These are phyloP conservation scores for Setophaga petechia DNA, from an alignment of 2,113 vertebrate species.

Conservation along the genomic window DNA sequence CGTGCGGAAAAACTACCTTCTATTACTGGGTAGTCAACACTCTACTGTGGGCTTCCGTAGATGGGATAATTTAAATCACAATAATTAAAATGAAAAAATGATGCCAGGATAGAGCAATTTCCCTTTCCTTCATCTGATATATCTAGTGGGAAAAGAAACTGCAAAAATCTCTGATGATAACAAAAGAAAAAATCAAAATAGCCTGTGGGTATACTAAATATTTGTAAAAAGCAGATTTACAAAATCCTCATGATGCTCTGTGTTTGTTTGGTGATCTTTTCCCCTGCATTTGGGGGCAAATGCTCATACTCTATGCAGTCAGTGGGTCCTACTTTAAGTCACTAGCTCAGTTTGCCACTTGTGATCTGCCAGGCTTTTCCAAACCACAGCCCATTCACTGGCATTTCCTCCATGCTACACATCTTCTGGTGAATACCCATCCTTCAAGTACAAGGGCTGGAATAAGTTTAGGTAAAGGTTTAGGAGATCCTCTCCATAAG, in stretches of 20 bases:
- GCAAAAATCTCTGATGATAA: neutral
- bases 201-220: accelerated
- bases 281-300: neutral
- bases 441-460: neutral
- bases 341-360: neutral
- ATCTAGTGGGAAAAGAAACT: neutral
- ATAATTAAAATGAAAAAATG: conserved; percentile 30
- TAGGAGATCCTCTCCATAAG: neutral
- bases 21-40: neutral
- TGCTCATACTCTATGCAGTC: neutral
- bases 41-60: neutral
- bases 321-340: neutral
- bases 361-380: neutral
- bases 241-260: neutral
- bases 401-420: neutral
- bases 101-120: neutral
- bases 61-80: neutral
- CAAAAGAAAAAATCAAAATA: neutral
- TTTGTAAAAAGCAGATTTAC: neutral
- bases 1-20: conserved; percentile 19
- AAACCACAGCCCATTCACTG: neutral
- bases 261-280: neutral
- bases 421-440: neutral
- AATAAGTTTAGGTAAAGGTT: neutral
- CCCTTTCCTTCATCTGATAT: neutral